Percentiles rank a stretch among this genome's conserved stretches.
These are phyloP conservation scores for Osmerus eperlanus DNA, from an alignment of 2,113 vertebrate species.

Conservation along the genomic window DNA sequence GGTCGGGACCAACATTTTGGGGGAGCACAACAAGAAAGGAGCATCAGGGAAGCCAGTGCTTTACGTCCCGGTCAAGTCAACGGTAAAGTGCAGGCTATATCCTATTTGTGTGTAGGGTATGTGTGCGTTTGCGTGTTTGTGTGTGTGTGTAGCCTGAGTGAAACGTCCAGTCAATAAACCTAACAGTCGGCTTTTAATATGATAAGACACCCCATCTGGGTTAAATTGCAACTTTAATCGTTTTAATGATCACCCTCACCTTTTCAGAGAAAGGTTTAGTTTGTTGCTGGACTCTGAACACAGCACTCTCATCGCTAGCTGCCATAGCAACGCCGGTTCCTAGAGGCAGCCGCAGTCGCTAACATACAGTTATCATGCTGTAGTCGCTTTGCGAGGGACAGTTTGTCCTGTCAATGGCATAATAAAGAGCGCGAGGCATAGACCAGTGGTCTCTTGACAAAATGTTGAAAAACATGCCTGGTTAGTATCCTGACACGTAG, in stretches of 20 bases:
- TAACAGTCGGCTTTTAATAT: conserved; percentile 40
- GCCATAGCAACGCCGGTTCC: conserved; percentile 79
- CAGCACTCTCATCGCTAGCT: conserved; percentile 70
- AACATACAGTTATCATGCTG: conserved; percentile 57
- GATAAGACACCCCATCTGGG: conserved; percentile 4
- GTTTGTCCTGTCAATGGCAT: conserved; percentile 56
- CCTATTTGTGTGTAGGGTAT: conserved; percentile 37
- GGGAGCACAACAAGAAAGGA: conserved; percentile 84
- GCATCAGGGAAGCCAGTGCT: conserved; percentile 80
- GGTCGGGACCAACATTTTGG: conserved; percentile 75
- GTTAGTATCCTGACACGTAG: background rate
- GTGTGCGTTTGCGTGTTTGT: conserved; percentile 35
- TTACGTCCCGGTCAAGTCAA: conserved; percentile 93
- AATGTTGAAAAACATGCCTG: background rate
- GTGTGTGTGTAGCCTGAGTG: conserved; percentile 31
- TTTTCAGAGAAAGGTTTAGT: conserved; percentile 50
- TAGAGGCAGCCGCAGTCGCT: conserved; percentile 56
- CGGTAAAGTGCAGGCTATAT: conserved; percentile 72
- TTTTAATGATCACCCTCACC: conserved; percentile 40
- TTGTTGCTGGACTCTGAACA: conserved; percentile 65
- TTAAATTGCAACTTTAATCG: conserved; percentile 49
- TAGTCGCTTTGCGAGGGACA: conserved; percentile 39
- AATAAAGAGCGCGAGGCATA: conserved; percentile 20
- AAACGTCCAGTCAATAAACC: conserved; percentile 56
- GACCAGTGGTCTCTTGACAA: conserved; percentile 22